Evolutionary conservation across 1,140 invertebrate species (phyloP), one percentile per base, ranked within the genome.

Genomic region (Scaptodrosophila lebanonensis): DNA sequence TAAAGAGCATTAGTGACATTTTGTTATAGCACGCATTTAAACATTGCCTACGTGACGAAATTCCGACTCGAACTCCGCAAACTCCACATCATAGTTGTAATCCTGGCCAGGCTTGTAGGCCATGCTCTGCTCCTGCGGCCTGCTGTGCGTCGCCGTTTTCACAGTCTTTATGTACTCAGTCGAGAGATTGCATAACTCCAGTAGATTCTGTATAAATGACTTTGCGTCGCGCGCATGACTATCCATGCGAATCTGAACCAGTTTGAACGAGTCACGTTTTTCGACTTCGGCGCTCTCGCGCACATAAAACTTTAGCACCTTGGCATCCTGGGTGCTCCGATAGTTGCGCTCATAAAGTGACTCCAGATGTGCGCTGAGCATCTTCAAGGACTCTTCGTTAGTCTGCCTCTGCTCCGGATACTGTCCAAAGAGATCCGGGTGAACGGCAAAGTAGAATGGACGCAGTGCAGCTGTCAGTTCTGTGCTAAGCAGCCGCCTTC

Each of bases 361-460:
- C 87, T 96, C 92, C 61, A 98, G 86, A 71, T 95, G 91, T 30
- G 93, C 93, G 88, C 95, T 97, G 29, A 98, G 87, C 59, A 93
- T 90, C 87, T 97, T 96, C 52, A 98, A 86, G 1, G 95, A 97
- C 82, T 95, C 92, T 88, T 98, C 96, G 90, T 98, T 98, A 1
- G 94, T 93, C 53, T 91, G 91, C 93, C 97, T 86, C 89, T 97
- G 94, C 76, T 91, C 91, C 29, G 97, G 97, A 90, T 94, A 92
- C 86, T 95, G 93, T 47, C 94, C 94, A 90, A 98, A 98, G 27
- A 98, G 88, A 88, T 98, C 97, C 9, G 97, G 97, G 90, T 98
- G 97, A 13, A 98, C 96, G 38, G 92, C 92, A 88, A 98, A 98
- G 87, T 97, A 98, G 86, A 98, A 98, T 1, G 96, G 97, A 59